Evolutionary conservation across 2,888 invertebrate genomes (phyloP).

Genomic region (Dolichomitus sp.): DNA sequence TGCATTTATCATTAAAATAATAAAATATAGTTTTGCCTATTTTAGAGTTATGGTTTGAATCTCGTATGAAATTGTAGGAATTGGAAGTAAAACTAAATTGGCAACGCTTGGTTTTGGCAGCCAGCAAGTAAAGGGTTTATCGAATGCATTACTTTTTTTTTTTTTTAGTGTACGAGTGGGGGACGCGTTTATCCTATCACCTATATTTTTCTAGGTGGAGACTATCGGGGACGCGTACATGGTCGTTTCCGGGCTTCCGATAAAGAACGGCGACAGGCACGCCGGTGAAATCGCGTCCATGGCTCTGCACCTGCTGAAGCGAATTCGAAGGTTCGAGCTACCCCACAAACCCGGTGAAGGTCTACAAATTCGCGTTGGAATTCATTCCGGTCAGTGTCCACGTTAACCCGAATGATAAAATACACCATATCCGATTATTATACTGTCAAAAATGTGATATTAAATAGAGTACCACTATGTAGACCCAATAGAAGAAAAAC

Average conservation of each 20-base stretch:
- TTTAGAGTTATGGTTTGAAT: no score
- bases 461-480: no score
- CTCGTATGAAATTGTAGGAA: no score
- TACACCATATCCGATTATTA: neutral
- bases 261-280: slow-evolving; percentile 94
- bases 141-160: no score
- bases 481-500: no score
- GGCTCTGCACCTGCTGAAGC: slow-evolving; percentile 94
- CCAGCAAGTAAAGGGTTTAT: no score
- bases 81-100: no score
- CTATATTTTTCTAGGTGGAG: slow-evolving; percentile 89
- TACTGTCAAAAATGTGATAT: neutral
- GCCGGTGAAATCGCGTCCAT: slow-evolving; percentile 95
- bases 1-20: no score
- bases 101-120: no score
- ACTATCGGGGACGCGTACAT: slow-evolving; percentile 96
- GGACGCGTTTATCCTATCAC: neutral
- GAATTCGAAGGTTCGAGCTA: slow-evolving; percentile 92
- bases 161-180: neutral
- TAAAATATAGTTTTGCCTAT: no score
- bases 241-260: slow-evolving; percentile 95
- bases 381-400: slow-evolving; percentile 92
- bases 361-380: slow-evolving; percentile 93
- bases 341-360: slow-evolving; percentile 91
- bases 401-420: neutral